Percentiles rank a stretch among this genome's conserved stretches.
phyloP scores from a whole-genome alignment of 2,888 invertebrate genomes.

The Ormyrus pomaceus region DNA sequence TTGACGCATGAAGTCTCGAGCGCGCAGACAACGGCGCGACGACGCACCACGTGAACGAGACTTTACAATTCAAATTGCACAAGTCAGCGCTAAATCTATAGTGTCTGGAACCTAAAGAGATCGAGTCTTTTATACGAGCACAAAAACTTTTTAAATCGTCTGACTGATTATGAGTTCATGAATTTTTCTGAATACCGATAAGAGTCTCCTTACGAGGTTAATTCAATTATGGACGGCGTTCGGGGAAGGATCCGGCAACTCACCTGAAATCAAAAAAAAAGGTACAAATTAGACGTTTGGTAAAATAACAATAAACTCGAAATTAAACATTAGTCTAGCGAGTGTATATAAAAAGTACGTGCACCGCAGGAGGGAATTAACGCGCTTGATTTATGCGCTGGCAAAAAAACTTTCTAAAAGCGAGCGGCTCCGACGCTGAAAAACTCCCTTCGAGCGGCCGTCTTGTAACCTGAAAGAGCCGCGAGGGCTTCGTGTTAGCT shows the following conservation, averaged over 20 bases:
- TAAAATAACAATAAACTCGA: background rate
- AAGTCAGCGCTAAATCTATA: too few species aligned
- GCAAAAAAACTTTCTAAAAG: constrained; percentile 2
- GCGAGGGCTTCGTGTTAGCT: constrained; percentile 12
- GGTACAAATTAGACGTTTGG: background rate
- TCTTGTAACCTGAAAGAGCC: constrained; percentile 14
- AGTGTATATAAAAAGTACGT: too few species aligned
- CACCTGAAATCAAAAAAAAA: constrained; percentile 32
- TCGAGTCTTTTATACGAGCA: background rate
- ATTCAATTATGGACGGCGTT: too few species aligned
- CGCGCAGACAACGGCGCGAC: background rate
- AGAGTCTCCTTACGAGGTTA: too few species aligned
- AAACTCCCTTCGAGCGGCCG: background rate
- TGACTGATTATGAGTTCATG: background rate
- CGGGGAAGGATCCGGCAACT: constrained; percentile 1
- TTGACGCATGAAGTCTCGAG: constrained; percentile 30
- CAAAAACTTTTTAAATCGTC: constrained; percentile 5
- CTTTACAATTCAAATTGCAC: constrained; percentile 50
- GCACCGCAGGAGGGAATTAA: background rate
- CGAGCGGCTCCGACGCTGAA: background rate
- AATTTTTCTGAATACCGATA: too few species aligned
- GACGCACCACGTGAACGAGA: constrained; percentile 21
- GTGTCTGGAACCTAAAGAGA: background rate
- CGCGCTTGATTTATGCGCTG: background rate
- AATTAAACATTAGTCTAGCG: background rate